Base-by-base conservation (phyloP, 2,888 invertebrate species). In the Metallyticus violacea region DNA sequence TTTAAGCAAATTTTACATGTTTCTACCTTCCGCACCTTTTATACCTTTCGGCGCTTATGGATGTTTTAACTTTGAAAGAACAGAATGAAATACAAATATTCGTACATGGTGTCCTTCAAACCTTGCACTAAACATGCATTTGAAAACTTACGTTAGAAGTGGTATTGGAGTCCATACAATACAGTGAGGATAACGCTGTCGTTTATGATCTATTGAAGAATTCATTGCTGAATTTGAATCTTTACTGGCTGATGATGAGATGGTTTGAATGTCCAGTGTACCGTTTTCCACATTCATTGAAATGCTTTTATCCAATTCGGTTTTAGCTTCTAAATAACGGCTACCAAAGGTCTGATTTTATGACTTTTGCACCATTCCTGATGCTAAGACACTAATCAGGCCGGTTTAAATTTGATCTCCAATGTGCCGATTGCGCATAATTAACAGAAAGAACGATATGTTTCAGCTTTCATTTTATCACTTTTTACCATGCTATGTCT, bases 111-210 rank as follows among this genome's bases (percentile, higher is more conserved):
- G 29, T 29, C 5, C 29, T 29, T 3, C 29, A 3, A 29, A 29
- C 29, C 29, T 29, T 29, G 29, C 29, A 29, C 29, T 6, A 29
- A 29, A 29, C 29, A 29, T 29, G n/a, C n/a, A n/a, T n/a, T n/a
- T n/a, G n/a, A n/a, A n/a, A 4, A 87, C 94, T 93, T 92, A 96
- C 96, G 98, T 97, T 89, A 99, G 90, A 85, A 98, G 92, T 2
- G 99, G 99, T 89, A 99, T 97, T 0, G 99, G 99, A 1, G 99
- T 99, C 99, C 99, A 99, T 4, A 99, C 99, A 87, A 99, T 96
- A 90, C 97, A 98, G 91, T 94, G 97, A 0, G 99, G 99, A 92
- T 81, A 88, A 77, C 88, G 82, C 62, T 80, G 78, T 30, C 79
- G 85, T 26, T 86, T 81, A 26, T 85, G 81, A 62, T 88, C 87